Base-by-base conservation (phyloP, 37 sponge, comb jelly and placozoan species). In the Bolinopsis microptera region DNA sequence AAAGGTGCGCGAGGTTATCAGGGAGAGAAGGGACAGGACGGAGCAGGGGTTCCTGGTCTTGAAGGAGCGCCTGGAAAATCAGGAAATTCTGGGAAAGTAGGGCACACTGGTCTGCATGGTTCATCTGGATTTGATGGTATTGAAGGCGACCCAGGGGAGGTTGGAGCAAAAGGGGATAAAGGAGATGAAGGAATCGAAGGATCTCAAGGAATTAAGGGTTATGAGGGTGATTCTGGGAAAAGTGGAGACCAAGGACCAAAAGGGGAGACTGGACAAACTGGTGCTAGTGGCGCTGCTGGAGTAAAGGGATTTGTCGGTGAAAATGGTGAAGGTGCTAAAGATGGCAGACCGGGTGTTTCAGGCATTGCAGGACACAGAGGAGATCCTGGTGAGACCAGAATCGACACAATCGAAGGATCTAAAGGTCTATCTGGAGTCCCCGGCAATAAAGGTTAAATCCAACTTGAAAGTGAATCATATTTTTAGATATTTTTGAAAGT, bases 301-400 rank as follows among this genome's bases (percentile, higher is more conserved):
- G 83, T 18, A 1, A 35, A 80, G 23, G 92, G 92, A 67, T 24
- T 68, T 24, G 30, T 28, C 30, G 92, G 92, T 32, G 92, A 90
- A 3, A 5, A 30, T 90, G 92, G 92, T 90, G 68, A 30, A 26
- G 24, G 9, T 33, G 92, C n/a, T 38, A 30, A 22, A 1, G 35
- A 5, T 69, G 83, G 36, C 9, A 23, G 31, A 2, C 33, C 33
- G 9, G 83, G 83, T 35, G 83, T 35, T 21, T 3, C 83, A 22
- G 83, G 83, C 31, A 23, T 18, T 27, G 36, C 18, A 35, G 93
- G 36, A 69, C 9, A 0, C 75, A 27, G 34, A 35, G 93, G 38
- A 26, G 33, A 24, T 23, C 0, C 24, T 38, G 93, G 40, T 38
- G 30, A 13, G 23, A 22, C 21, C n/a, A 35, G 68, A 39, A 1